Base-by-base conservation (phyloP, 2,797 vertebrate genomes). In the Oreonectes daqikongensis region DNA sequence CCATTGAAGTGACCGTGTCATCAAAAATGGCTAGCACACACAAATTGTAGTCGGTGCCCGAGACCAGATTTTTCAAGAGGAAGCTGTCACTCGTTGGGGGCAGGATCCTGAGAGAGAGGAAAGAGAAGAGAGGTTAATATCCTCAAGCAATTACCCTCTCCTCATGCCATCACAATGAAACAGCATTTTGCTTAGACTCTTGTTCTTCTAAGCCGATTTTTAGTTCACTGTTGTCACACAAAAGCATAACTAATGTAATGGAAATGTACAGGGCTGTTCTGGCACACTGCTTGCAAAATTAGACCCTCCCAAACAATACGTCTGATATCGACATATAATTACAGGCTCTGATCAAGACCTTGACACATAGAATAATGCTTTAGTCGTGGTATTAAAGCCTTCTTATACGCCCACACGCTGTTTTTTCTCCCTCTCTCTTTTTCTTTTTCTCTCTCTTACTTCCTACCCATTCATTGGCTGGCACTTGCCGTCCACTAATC, bases 21-120 rank as follows among this genome's bases (percentile, higher is more conserved):
- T 99, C 97, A 95, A 97, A 99, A 89, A 99, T 97, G 84, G 97
- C 96, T 88, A 99, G 87, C 63, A 99, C 97, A 0, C 98, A 99
- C 82, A 99, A 88, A 85, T 98, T 96, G n/a, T 99, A 99, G 89
- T 95, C 94, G 24, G 95, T 94, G 78, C 96, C 97, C 0, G 97
- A 93, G 80, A 99, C 95, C 79, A 99, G 91, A 86, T 99, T 99
- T 85, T 95, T 96, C 87, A 99, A 94, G 46, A 97, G 88, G 70
- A 99, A 99, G 78, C 95, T 95, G 87, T 95, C 95, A 91, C 93
- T 97, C 52, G 94, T 94, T 83, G 94, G 93, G 20, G 97, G 95
- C 87, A 99, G 96, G 95, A 99, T 99, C 93, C 98, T 99, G 79
- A 35, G 78, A 75, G 40, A 63, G 5, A 69, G 38, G 48, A 18